Base-by-base conservation (phyloP, 1,140 invertebrate species). In the Drosophila lini region DNA sequence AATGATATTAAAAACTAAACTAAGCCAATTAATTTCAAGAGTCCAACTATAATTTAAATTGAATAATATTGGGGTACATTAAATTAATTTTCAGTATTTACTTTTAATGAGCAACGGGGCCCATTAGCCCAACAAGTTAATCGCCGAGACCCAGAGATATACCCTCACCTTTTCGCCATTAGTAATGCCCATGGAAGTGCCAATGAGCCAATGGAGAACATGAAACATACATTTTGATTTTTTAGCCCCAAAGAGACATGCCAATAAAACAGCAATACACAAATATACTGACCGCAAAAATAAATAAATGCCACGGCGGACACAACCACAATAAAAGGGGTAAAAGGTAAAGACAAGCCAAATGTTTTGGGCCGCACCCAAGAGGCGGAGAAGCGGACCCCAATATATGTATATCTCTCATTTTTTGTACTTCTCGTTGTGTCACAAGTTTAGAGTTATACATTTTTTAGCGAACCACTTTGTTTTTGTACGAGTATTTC, bases 111-210 rank as follows among this genome's bases (percentile, higher is more conserved):
- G 32, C 52, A 15, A 38, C 8, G 1, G 32, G 11, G 16, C 52
- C 52, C 52, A 55, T 55, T 55, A 55, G 52, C 52, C 22, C 34
- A 38, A 55, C 52, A 55, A 55, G 52, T 55, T 55, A 55, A 53
- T 53, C 50, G 50, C 32, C 32, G 3, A 22, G 9, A 22, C 52
- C 19, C 32, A 36, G 52, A 55, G 52, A n/a, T 22, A 65, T 62
- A 74, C 48, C 61, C 53, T 38, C 16, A 41, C n/a, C 44, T 36
- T 34, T n/a, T 11, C 6, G n/a, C 16, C 65, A 85, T 85, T 85
- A 81, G 82, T 71, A 86, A 81, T 85, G 82, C 67, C 82, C 82
- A 85, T 79, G 82, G 78, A 86, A 71, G 82, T 85, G 82, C 78
- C 78, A 84, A 80, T 70, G 74, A 78, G 81, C 78, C 79, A 86